Base-by-base conservation (phyloP, 35 echinoderm and acorn worm species). In the Amphiura filiformis region DNA sequence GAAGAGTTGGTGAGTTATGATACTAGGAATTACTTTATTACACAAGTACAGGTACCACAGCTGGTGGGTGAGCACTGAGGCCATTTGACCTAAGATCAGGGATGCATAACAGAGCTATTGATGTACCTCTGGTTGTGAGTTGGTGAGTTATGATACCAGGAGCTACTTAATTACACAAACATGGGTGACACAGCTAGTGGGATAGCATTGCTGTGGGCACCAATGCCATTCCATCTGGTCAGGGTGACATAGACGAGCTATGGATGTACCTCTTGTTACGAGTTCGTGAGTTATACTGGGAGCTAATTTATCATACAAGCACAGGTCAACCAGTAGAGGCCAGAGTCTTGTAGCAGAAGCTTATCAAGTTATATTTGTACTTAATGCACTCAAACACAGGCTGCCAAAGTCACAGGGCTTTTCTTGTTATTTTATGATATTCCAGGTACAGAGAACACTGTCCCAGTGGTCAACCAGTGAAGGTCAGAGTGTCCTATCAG, bases 391-490 rank as follows among this genome's bases (percentile, higher is more conserved):
- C 37, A 98, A 98, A 34, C 89, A 90, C 76, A 88, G 93, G 84
- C 92, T 92, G 77, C 96, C 96, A 82, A 98, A 98, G 80, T n/a
- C n/a, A n/a, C n/a, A n/a, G n/a, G n/a, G n/a, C n/a, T n/a, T n/a
- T n/a, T n/a, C n/a, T n/a, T n/a, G n/a, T n/a, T n/a, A n/a, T n/a
- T n/a, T n/a, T n/a, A n/a, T n/a, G n/a, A n/a, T n/a, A n/a, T n/a
- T n/a, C n/a, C n/a, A n/a, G n/a, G 96, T 98, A 94, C 76, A 86
- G 92, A 81, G 96, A 98, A 77, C 96, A 98, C 84, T 98, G 96
- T n/a, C n/a, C n/a, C n/a, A n/a, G n/a, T n/a, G n/a, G n/a, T n/a
- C 96, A 98, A 80, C 96, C 96, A 4, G 96, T 98, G 39, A 98
- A 98, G 75, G 96, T 98, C 0, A 75, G 96, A 17, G 96, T 98